These are phyloP conservation scores for Furcifer pardalis DNA, from an alignment of 2,797 vertebrate genomes.

Conservation along the genomic window DNA sequence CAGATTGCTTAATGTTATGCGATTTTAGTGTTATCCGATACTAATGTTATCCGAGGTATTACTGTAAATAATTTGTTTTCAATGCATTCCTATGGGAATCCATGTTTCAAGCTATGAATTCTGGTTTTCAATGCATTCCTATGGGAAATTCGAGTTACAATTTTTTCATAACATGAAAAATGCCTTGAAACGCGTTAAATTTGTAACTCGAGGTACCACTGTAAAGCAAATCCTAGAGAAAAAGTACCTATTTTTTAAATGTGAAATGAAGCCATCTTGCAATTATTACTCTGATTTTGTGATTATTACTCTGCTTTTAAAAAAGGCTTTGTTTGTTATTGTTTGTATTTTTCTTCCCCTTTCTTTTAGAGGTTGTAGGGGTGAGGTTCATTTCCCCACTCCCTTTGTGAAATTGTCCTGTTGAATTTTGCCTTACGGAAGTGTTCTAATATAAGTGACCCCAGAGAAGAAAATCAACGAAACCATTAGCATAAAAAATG, in stretches of 20 bases:
- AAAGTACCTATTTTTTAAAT: neutral
- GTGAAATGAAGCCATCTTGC: neutral
- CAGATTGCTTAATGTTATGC: too few species aligned
- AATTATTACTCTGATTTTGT: neutral
- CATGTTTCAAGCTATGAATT: too few species aligned
- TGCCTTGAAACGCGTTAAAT: too few species aligned
- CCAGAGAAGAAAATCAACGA: neutral
- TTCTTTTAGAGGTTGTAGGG: neutral
- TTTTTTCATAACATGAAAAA: too few species aligned
- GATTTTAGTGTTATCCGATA: too few species aligned
- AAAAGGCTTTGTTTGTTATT: too few species aligned
- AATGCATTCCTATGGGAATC: too few species aligned
- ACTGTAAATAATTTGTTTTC: too few species aligned
- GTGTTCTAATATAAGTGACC: neutral
- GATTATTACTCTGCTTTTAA: neutral
- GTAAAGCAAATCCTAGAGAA: neutral
- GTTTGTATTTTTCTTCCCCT: neutral
- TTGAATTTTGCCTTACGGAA: neutral
- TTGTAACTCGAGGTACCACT: too few species aligned
- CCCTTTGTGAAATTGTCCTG: neutral
- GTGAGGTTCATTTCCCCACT: neutral
- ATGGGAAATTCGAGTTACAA: too few species aligned
- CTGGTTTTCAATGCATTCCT: too few species aligned
- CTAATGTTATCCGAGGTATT: too few species aligned
- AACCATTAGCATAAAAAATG: neutral